Percentiles rank a stretch among this genome's conserved stretches.
These are phyloP conservation scores for Chrysocyon brachyurus DNA, from an alignment of 2,797 vertebrate species.

Conservation along the genomic window DNA sequence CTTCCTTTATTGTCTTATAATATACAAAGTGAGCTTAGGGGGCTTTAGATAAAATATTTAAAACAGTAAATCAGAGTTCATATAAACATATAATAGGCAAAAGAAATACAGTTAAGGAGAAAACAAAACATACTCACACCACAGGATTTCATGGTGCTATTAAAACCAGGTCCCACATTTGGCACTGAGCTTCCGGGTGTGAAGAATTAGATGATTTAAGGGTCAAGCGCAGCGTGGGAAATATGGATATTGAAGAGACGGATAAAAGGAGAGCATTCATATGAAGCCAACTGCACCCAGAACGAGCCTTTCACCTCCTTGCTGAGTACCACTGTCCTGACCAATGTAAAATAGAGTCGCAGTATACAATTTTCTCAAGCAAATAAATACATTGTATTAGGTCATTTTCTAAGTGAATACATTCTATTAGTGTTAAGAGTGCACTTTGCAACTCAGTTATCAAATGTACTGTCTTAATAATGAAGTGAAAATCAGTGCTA, in stretches of 20 bases:
- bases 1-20: not conserved
- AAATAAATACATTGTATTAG: not conserved
- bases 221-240: not conserved
- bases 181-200: not conserved
- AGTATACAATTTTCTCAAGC: not conserved
- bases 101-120: not conserved
- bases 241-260: not conserved
- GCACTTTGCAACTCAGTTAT: not conserved
- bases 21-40: not conserved
- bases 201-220: not conserved
- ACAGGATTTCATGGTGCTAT: not conserved
- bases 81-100: not conserved
- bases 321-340: not conserved
- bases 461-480: not conserved
- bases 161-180: not conserved
- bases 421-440: not conserved
- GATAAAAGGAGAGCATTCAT: not conserved
- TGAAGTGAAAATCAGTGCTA: not conserved
- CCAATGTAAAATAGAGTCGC: not conserved
- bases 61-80: not conserved
- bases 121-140: not conserved
- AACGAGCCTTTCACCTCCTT: not conserved
- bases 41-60: not conserved
- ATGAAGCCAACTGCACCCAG: not conserved
- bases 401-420: not conserved